These are phyloP conservation scores for Notiomystis cincta DNA, from an alignment of 2,113 vertebrate species.

Conservation along the genomic window DNA sequence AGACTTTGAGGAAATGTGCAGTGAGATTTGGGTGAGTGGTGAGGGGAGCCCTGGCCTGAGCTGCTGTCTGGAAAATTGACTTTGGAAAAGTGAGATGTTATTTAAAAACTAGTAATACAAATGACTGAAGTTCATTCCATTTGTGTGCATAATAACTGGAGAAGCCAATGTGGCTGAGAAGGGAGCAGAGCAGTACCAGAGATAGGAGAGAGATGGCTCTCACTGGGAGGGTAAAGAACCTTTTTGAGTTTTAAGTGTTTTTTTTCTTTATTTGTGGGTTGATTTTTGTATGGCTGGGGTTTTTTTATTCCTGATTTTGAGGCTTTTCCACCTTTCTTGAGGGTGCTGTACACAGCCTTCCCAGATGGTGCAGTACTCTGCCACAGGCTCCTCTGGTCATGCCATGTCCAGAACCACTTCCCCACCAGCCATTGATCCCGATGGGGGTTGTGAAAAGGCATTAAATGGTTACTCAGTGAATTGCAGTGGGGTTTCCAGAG, in stretches of 20 bases:
- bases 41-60: slow-evolving; percentile 13
- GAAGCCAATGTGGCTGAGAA: slow-evolving; percentile 18
- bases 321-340: not conserved
- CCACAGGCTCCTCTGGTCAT: not conserved
- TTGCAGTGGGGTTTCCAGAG: not conserved
- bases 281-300: not conserved
- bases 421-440: not conserved
- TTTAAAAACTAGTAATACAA: slow-evolving; percentile 35
- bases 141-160: slow-evolving; percentile 3
- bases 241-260: not conserved
- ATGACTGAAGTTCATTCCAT: slow-evolving; percentile 26
- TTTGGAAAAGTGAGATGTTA: slow-evolving; percentile 42
- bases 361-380: not conserved
- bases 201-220: not conserved
- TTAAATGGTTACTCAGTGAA: not conserved
- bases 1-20: slow-evolving; percentile 23
- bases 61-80: not conserved
- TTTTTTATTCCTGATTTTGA: not conserved
- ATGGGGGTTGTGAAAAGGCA: not conserved
- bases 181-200: not conserved
- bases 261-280: not conserved
- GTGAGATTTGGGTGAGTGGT: not conserved
- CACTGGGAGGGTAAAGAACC: not conserved
- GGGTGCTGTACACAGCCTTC: not conserved
- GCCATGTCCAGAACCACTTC: not conserved